Evolutionary conservation across 2,113 vertebrate genomes (phyloP).

Genomic region (Alethe castanea): DNA sequence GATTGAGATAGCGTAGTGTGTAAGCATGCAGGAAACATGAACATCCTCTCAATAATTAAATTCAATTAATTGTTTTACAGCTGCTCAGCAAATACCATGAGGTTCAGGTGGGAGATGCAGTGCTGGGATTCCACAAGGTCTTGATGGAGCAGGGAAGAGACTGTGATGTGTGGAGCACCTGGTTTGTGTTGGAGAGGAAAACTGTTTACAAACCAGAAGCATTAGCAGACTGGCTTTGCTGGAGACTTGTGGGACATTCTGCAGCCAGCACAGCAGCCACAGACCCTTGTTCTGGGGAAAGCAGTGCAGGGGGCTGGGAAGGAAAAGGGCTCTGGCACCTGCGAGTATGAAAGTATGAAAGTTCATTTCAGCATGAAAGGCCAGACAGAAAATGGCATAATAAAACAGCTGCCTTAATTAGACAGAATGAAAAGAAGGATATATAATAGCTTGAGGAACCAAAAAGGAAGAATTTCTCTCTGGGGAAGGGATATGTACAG

Average conservation of each 20-base stretch:
- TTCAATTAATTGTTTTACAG: not conserved
- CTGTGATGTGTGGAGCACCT: not conserved
- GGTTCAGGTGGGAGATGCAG: not conserved
- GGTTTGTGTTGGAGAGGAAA: not conserved
- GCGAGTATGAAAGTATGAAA: not conserved
- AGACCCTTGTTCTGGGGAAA: not conserved
- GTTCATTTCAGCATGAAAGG: not conserved
- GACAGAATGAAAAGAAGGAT: not conserved
- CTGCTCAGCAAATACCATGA: not conserved
- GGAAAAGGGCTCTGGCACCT: not conserved
- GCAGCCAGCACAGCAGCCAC: not conserved
- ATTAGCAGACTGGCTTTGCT: not conserved
- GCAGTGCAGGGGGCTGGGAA: not conserved
- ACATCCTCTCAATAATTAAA: not conserved
- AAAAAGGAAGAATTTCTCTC: not conserved
- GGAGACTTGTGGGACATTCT: not conserved
- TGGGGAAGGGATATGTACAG: not conserved
- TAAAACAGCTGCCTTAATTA: not conserved
- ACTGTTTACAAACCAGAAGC: not conserved
- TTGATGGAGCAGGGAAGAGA: not conserved
- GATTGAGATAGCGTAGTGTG: not conserved
- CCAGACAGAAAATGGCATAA: not conserved
- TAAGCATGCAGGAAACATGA: not conserved
- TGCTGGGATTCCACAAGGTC: not conserved
- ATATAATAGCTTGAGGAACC: not conserved